Percentiles rank a stretch among this genome's conserved stretches.
Evolutionary conservation across 1,140 invertebrate species (phyloP).

Genomic region (Armadillidium nasatum): DNA sequence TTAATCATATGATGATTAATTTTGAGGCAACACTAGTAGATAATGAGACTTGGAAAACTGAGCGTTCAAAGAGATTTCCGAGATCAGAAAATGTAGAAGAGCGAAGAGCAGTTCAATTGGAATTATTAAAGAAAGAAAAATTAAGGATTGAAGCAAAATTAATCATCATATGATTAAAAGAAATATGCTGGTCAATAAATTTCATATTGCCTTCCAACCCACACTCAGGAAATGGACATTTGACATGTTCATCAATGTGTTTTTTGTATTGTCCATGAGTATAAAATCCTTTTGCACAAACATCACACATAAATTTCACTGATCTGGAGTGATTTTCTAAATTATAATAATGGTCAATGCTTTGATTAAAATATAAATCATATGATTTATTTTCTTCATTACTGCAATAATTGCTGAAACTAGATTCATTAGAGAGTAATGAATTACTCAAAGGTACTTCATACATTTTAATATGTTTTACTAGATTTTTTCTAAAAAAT

Average conservation of each 20-base stretch:
- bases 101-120: conserved; percentile 32
- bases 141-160: not conserved
- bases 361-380: not conserved
- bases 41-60: conserved; percentile 33
- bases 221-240: conserved; percentile 39
- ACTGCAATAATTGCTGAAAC: too few relatives aligned
- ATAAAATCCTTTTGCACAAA: not conserved
- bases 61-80: conserved; percentile 34
- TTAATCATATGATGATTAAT: conserved; percentile 26
- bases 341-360: not conserved
- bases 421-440: too few relatives aligned
- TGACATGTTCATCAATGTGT: conserved; percentile 34
- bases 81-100: conserved; percentile 26
- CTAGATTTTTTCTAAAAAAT: too few relatives aligned
- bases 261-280: not conserved
- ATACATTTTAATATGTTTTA: too few relatives aligned
- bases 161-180: conserved; percentile 34
- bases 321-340: not conserved
- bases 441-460: too few relatives aligned
- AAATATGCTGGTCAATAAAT: conserved; percentile 36
- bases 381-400: too few relatives aligned
- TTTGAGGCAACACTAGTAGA: conserved; percentile 33
- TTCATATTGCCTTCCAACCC: conserved; percentile 30
- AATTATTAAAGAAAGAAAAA: not conserved
- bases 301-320: not conserved